These are phyloP conservation scores for Lepus townsendii DNA, from an alignment of 2,797 vertebrate genomes.

Conservation along the genomic window DNA sequence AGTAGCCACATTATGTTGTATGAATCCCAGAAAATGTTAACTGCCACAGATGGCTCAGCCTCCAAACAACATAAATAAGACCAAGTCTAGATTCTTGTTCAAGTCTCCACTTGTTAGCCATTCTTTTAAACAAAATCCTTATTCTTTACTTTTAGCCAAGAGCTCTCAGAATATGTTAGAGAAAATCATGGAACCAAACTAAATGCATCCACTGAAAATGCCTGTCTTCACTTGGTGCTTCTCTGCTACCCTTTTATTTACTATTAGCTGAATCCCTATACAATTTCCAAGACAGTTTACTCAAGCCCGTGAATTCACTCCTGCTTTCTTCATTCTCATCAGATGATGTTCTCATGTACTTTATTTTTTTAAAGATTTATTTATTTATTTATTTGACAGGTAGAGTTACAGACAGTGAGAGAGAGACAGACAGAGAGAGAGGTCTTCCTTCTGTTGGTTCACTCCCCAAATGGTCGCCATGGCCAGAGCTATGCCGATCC, in stretches of 20 bases:
- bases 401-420: too few relatives aligned
- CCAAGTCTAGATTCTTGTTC: not conserved
- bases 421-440: too few relatives aligned
- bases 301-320: not conserved
- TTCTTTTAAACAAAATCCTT: not conserved
- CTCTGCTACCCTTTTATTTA: not conserved
- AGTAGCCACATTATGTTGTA: not conserved
- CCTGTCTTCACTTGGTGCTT: not conserved
- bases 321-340: not conserved
- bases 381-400: too few relatives aligned
- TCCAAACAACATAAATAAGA: not conserved
- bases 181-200: not conserved
- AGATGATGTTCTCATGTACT: not conserved
- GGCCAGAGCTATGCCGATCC: too few relatives aligned
- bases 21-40: not conserved
- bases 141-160: not conserved
- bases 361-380: too few relatives aligned
- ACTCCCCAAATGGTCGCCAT: too few relatives aligned
- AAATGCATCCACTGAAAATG: not conserved
- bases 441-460: too few relatives aligned
- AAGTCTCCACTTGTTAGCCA: not conserved
- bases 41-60: not conserved
- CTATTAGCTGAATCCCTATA: slow-evolving; percentile 17
- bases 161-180: slow-evolving; percentile 4
- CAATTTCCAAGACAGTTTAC: slow-evolving; percentile 44